phyloP scores from a whole-genome alignment of 2,113 vertebrate species.

The Chloebia gouldiae region DNA sequence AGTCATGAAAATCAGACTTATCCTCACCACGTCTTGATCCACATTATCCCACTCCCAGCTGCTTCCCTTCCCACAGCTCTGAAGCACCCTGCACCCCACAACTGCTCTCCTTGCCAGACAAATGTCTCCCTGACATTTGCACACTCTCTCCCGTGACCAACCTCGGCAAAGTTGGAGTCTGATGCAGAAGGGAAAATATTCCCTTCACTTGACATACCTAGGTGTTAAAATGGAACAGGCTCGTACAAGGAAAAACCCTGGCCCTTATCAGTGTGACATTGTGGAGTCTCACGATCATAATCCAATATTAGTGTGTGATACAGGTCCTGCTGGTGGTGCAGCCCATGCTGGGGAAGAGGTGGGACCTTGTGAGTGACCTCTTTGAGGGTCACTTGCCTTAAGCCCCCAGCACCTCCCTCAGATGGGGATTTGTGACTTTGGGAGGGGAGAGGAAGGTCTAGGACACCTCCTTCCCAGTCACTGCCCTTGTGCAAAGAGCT shows the following conservation, averaged over 20 bases:
- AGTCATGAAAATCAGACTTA: background rate
- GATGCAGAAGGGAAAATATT: conserved; percentile 67
- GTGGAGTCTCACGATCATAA: conserved; percentile 48
- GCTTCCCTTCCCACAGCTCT: background rate
- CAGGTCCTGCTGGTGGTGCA: background rate
- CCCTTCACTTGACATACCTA: conserved; percentile 59
- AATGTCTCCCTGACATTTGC: background rate
- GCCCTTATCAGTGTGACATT: conserved; percentile 59
- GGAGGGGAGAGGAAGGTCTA: background rate
- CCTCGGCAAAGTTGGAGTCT: background rate
- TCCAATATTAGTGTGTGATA: conserved; percentile 49
- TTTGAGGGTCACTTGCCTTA: background rate
- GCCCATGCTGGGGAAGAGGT: background rate
- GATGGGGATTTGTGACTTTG: background rate
- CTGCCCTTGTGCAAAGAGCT: background rate
- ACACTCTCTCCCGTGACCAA: background rate
- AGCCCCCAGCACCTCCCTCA: background rate
- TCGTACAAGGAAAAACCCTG: background rate
- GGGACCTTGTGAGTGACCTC: conserved; percentile 39
- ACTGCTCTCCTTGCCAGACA: background rate
- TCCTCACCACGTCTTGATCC: background rate
- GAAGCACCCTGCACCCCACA: background rate
- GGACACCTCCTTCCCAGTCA: background rate
- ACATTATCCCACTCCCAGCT: background rate
- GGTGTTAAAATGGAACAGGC: conserved; percentile 53